Evolutionary conservation across 1,140 invertebrate species (phyloP), one percentile per base, ranked within the genome.

Genomic region (Ylistrum balloti): DNA sequence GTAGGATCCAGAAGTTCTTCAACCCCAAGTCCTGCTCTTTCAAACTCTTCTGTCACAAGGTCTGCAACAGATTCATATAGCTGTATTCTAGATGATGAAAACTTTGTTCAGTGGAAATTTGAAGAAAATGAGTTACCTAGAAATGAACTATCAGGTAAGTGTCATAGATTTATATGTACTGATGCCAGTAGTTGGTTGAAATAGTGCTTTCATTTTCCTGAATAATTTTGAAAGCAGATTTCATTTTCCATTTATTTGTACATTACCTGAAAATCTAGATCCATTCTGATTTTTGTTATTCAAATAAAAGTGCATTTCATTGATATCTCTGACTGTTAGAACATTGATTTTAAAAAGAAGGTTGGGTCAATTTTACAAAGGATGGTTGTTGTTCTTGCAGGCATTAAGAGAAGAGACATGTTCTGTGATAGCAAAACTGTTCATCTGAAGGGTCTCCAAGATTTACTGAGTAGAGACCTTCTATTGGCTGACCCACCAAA

Each of bases 1-100:
- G 56, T 74, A 74, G 35, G 41, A 22, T 90, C 89, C 32, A 28
- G 91, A 33, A 90, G 56, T 85, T 91, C 91, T 38, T 85, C 85
- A 9, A 91, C 48, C 85, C 86, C 91, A 17, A 91, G 91, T 85
- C 91, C 91, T 22, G 89, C 91, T 32, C 45, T 90, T 32, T 90
- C 90, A 3, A 35, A 45, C 33, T 90, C 90, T 3, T 90, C 89
- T 28, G 17, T 88, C 0, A 88, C 56, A 28, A 91, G 90, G 41
- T 85, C 89, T 41, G 33, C n/a, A 15, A 33, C 33, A 33, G 87
- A 90, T 41, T 88, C 89, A 33, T 88, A 88, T 33, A 90, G 48
- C 34, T 33, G 28, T 22, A 91, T 91, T 34, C 20, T 86, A 33
- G 91, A 91, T 85, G 91, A 91, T 89, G 88, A 91, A 87, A 38